Base-by-base conservation (phyloP, 1,140 invertebrate species). In the Drosophila mayri region DNA sequence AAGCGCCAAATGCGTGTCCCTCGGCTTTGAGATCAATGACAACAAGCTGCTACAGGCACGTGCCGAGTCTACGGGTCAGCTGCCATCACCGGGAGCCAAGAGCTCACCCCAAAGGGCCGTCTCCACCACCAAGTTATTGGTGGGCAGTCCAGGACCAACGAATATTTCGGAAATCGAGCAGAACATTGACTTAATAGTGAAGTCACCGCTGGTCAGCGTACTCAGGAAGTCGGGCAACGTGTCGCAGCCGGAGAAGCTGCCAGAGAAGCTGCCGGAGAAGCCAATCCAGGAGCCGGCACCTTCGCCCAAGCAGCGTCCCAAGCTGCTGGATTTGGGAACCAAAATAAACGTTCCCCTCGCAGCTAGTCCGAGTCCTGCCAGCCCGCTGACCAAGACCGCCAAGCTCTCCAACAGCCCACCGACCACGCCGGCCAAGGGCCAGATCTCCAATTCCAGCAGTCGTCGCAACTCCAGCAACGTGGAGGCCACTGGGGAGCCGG, bases 401-500 rank as follows among this genome's bases (percentile, higher is more conserved):
- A 87, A 88, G 60, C 18, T 82, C 20, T 71, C 84, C 0, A 60
- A 20, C 35, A 79, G 66, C 7, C 80, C 80, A 12, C 76, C 79
- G 9, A 47, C 54, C 22, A 82, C 65, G 7, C 81, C 76, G 8
- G 46, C 37, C 40, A 88, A 84, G 28, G 14, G 14, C 9, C 66
- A 70, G 32, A 38, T 35, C 65, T 57, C 38, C 43, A 20, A 28
- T 44, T 47, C 30, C 41, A 63, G 16, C 41, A 83, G 64, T 54
- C 75, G 71, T 0, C 76, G 79, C 20, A 80, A 68, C 18, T 74
- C 84, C n/a, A 72, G 41, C 38, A 68, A 75, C 20, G 66, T 72
- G 54, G 74, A 80, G 41, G 5, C 8, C 18, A 16, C 58, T 4
- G 40, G 41, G 3, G 93, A 95, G n/a, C 95, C 95, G 3, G 95